Evolutionary conservation across 2,888 invertebrate species (phyloP).

Genomic region (Augochlorella aurata): DNA sequence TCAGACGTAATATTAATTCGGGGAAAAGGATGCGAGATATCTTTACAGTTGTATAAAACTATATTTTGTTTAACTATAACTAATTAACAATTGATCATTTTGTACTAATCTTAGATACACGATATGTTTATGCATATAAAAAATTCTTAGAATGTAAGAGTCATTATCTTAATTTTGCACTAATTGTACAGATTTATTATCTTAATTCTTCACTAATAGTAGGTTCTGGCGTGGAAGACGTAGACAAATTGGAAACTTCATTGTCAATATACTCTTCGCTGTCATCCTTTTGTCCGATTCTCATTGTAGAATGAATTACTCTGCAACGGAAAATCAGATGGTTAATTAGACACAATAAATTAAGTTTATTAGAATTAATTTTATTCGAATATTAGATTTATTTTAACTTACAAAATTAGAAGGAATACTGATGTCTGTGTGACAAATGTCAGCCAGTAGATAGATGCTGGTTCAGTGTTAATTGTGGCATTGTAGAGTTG

Average conservation of each 20-base stretch:
- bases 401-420: constrained; percentile 85
- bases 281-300: no score
- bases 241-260: not conserved
- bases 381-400: no score
- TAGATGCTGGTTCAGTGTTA: constrained; percentile 84
- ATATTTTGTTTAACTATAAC: not conserved
- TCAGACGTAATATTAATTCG: not conserved
- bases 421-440: constrained; percentile 88
- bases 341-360: not conserved
- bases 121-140: not conserved
- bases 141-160: not conserved
- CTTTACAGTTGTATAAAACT: not conserved
- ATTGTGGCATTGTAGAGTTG: constrained; percentile 89
- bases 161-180: no score
- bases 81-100: not conserved
- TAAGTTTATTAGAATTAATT: no score
- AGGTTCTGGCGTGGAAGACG: not conserved
- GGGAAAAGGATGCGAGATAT: not conserved
- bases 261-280: not conserved
- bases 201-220: no score
- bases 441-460: constrained; percentile 88
- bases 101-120: not conserved
- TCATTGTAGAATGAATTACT: constrained; percentile 13
- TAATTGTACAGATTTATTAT: not conserved
- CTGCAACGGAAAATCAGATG: constrained; percentile 12